phyloP scores from a whole-genome alignment of 2,888 invertebrate genomes.

The Zygaena filipendulae region DNA sequence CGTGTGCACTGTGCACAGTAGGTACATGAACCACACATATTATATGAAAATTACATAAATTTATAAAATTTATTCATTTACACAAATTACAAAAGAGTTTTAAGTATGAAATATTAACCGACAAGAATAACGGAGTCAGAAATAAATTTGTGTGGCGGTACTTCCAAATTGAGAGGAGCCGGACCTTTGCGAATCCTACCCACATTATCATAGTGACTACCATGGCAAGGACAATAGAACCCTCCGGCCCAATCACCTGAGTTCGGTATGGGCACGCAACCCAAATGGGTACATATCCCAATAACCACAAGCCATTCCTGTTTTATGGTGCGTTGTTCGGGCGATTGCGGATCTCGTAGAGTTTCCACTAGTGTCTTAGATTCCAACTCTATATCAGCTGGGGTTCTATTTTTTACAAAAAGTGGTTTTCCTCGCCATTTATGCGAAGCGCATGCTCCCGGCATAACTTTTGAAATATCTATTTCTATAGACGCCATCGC shows the following conservation, averaged over 20 bases:
- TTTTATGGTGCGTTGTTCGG: constrained; percentile 71
- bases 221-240: constrained; percentile 86
- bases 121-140: constrained; percentile 66
- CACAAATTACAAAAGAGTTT: constrained; percentile 1
- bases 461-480: constrained; percentile 73
- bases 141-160: constrained; percentile 72
- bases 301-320: constrained; percentile 83
- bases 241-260: constrained; percentile 75
- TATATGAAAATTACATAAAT: neutral
- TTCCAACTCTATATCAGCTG: constrained; percentile 73
- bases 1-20: neutral
- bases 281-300: constrained; percentile 85
- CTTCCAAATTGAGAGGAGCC: constrained; percentile 76
- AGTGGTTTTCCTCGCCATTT: constrained; percentile 90
- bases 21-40: too few species aligned
- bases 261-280: constrained; percentile 84
- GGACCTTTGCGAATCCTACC: constrained; percentile 82
- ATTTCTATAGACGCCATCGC: constrained; percentile 83
- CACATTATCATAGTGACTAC: constrained; percentile 82
- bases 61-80: constrained; percentile 5
- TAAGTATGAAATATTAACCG: constrained; percentile 32
- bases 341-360: constrained; percentile 78
- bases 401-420: constrained; percentile 77
- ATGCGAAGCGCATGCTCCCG: constrained; percentile 71
- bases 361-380: constrained; percentile 65